A percentile compares a stretch with the other conserved stretches of the same genome.
These are phyloP conservation scores for Hippasteria phrygiana DNA, from an alignment of 53 echinoderm and acorn worm species.

Conservation along the genomic window DNA sequence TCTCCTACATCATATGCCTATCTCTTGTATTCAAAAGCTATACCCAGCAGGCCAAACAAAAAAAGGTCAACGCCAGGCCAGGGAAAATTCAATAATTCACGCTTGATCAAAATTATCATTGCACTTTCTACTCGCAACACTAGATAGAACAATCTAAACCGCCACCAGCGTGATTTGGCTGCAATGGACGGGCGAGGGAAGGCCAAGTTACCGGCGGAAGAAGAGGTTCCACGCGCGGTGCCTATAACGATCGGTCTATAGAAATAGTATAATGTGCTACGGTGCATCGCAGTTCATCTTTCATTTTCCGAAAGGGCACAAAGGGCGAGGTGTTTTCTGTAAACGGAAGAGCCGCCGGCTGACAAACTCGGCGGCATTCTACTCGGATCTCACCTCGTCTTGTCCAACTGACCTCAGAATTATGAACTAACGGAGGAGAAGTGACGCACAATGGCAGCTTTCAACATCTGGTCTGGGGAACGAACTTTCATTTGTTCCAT, in stretches of 20 bases:
- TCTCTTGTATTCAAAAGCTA: neutral
- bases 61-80: neutral
- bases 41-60: neutral
- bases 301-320: neutral
- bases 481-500: too few relatives aligned
- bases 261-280: neutral
- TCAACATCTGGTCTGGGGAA: too few relatives aligned
- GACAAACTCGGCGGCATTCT: too few relatives aligned
- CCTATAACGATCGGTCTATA: neutral
- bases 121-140: neutral
- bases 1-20: neutral
- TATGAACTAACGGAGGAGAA: too few relatives aligned
- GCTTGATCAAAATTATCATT: neutral
- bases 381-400: too few relatives aligned
- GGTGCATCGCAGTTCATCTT: neutral
- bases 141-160: neutral
- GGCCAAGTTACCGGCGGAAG: neutral
- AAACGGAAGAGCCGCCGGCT: neutral
- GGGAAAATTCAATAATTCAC: conserved; percentile 11
- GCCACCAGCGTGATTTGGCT: neutral
- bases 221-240: neutral
- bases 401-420: too few relatives aligned
- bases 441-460: too few relatives aligned
- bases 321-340: neutral
- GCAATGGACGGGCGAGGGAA: neutral